phyloP scores from a whole-genome alignment of 2,113 vertebrate species.

The Urocynchramus pylzowi region DNA sequence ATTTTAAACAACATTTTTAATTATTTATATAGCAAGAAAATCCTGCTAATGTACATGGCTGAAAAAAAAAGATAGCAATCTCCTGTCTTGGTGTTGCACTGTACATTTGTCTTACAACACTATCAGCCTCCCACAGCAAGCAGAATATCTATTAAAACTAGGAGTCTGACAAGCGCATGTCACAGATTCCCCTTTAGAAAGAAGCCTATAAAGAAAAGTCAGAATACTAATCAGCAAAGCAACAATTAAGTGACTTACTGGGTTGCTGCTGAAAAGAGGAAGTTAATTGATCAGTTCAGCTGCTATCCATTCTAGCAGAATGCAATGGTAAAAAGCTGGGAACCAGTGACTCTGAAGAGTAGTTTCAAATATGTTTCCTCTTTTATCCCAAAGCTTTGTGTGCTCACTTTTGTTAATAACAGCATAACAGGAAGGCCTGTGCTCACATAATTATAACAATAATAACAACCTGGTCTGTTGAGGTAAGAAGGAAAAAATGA shows the following conservation, averaged over 20 bases:
- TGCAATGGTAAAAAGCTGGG: neutral
- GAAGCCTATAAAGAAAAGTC: neutral
- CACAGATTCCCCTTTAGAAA: neutral
- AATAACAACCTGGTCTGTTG: neutral
- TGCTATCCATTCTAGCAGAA: neutral
- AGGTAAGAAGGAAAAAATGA: neutral
- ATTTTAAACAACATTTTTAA: neutral
- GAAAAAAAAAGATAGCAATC: neutral
- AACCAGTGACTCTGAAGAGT: neutral
- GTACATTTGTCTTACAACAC: neutral
- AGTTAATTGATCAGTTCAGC: neutral
- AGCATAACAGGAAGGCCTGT: neutral
- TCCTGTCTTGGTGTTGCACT: neutral
- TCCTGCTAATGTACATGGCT: neutral
- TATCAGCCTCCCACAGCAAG: neutral
- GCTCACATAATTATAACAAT: neutral
- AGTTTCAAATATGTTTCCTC: neutral
- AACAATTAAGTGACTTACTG: neutral
- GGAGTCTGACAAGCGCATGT: accelerated
- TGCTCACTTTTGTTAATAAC: neutral
- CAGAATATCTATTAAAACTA: neutral
- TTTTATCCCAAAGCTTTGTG: neutral
- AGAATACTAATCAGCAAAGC: neutral
- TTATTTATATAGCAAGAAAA: neutral
- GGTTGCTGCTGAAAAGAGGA: neutral